Percentiles rank a stretch among this genome's conserved stretches.
These are phyloP conservation scores for Thryonomys swinderianus DNA, from an alignment of 2,113 vertebrate genomes.

Conservation along the genomic window DNA sequence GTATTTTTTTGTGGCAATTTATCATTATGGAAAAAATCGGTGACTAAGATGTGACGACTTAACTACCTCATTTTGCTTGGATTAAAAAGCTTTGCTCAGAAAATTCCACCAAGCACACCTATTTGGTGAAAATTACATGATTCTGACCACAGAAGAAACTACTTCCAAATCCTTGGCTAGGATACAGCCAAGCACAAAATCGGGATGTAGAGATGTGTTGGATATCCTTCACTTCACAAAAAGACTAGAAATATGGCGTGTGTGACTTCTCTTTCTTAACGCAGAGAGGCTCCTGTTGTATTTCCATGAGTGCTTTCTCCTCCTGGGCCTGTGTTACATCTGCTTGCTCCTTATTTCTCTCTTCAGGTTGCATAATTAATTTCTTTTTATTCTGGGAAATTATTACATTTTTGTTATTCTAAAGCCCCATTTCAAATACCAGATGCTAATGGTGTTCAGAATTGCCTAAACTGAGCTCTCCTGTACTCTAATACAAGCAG, in stretches of 20 bases:
- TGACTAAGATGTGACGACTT: background rate
- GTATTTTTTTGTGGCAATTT: background rate
- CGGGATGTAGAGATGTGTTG: background rate
- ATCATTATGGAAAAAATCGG: background rate
- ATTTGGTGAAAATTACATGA: background rate
- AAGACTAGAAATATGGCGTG: background rate
- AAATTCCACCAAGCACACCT: background rate
- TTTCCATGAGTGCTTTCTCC: slow-evolving; percentile 48
- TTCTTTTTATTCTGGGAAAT: slow-evolving; percentile 74
- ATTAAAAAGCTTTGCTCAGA: background rate
- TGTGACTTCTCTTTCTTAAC: background rate
- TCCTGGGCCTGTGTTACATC: slow-evolving; percentile 31
- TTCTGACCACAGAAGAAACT: background rate
- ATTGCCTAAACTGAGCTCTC: slow-evolving; percentile 72
- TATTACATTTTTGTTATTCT: slow-evolving; percentile 79
- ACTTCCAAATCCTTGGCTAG: background rate
- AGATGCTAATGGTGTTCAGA: slow-evolving; percentile 74
- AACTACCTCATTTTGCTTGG: background rate
- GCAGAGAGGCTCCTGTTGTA: background rate
- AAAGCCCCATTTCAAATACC: slow-evolving; percentile 78
- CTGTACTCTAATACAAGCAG: slow-evolving; percentile 57
- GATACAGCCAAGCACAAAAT: background rate
- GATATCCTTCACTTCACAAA: background rate
- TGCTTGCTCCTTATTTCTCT: slow-evolving; percentile 66
- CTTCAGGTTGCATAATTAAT: slow-evolving; percentile 72